These are phyloP conservation scores for Phylloscopus collybita DNA, from an alignment of 2,797 vertebrate genomes.

Conservation along the genomic window DNA sequence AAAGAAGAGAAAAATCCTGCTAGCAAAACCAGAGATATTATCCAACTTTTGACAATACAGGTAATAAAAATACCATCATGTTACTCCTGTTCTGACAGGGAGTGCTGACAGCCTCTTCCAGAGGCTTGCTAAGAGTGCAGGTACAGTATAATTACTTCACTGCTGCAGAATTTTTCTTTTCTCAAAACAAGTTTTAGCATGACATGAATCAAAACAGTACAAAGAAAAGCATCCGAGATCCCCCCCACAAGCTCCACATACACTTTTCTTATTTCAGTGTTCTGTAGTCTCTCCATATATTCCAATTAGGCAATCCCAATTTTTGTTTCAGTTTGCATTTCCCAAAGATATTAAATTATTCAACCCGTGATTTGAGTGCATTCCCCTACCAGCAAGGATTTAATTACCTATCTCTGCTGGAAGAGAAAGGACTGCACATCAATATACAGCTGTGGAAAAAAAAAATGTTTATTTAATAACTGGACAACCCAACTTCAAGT, in stretches of 20 bases:
- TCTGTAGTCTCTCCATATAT: background rate
- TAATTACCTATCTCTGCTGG: constrained; percentile 22
- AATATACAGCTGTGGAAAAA: background rate
- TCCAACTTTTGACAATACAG: constrained; percentile 81
- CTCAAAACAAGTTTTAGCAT: background rate
- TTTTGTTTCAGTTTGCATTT: constrained; percentile 75
- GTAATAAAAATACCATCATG: constrained; percentile 74
- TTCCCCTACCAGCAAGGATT: constrained; percentile 11
- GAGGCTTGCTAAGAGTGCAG: constrained; percentile 54
- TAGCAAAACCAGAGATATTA: constrained; percentile 66
- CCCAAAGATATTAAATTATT: constrained; percentile 83
- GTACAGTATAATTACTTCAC: constrained; percentile 67
- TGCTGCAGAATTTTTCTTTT: background rate
- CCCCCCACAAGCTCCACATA: background rate
- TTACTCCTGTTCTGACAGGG: constrained; percentile 56
- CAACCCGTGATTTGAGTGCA: constrained; percentile 53
- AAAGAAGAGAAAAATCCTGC: constrained; percentile 71
- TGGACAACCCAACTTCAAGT: background rate
- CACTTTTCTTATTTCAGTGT: background rate
- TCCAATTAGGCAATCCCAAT: constrained; percentile 9
- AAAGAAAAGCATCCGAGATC: background rate
- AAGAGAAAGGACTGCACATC: background rate
- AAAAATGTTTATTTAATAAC: background rate
- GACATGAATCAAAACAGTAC: background rate
- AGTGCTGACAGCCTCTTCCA: constrained; percentile 37